These are phyloP conservation scores for Protomyctophum bolini DNA, from an alignment of 2,113 vertebrate species.

Conservation along the genomic window DNA sequence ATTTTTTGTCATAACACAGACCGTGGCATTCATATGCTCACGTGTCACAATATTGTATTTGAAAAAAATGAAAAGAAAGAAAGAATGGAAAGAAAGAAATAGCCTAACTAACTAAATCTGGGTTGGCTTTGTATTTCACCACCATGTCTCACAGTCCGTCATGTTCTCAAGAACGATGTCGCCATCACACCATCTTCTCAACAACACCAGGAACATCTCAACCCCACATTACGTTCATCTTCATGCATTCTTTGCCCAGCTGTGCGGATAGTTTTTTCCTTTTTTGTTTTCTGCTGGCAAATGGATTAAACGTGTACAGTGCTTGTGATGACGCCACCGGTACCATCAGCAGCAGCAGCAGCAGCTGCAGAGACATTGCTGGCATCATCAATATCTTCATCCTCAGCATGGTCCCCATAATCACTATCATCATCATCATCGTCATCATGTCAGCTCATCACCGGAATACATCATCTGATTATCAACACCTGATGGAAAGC, in stretches of 20 bases:
- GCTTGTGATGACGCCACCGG: conserved; percentile 41
- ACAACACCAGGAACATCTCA: conserved; percentile 29
- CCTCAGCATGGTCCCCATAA: conserved; percentile 12
- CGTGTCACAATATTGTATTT: not conserved
- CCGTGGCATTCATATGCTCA: too few species aligned
- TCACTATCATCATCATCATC: conserved; percentile 21
- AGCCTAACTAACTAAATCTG: conserved; percentile 50
- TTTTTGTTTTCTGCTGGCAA: conserved; percentile 8
- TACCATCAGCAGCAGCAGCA: conserved; percentile 6
- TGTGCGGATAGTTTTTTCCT: too few species aligned
- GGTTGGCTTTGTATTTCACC: conserved; percentile 54
- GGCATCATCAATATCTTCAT: conserved; percentile 17
- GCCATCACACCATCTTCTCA: conserved; percentile 51
- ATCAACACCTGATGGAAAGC: conserved; percentile 45
- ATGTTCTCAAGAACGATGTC: conserved; percentile 52
- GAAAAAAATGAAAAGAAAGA: conserved; percentile 7
- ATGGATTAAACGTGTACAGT: conserved; percentile 16
- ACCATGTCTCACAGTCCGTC: conserved; percentile 61
- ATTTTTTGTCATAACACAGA: too few species aligned
- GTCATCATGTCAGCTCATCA: conserved; percentile 67
- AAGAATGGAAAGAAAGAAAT: not conserved
- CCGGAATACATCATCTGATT: conserved; percentile 32
- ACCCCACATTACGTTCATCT: conserved; percentile 34
- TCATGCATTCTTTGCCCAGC: too few species aligned
- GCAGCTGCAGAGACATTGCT: not conserved